phyloP scores from a whole-genome alignment of 2,888 invertebrate species.

The Yponomeuta evonymella region DNA sequence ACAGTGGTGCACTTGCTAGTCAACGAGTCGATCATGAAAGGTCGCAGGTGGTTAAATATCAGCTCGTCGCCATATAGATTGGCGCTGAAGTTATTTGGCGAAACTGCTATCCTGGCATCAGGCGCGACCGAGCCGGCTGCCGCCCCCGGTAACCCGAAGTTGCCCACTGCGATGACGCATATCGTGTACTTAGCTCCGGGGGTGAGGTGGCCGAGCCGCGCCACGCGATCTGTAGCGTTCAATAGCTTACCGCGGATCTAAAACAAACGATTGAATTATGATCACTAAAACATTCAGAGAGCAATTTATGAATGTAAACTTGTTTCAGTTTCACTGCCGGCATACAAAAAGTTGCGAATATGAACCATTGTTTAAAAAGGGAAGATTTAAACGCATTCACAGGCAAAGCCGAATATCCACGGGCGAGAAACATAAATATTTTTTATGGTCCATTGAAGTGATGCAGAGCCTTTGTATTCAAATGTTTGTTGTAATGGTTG shows the following conservation, averaged over 20 bases:
- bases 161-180: slow-evolving; percentile 91
- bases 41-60: slow-evolving; percentile 59
- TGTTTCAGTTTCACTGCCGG: too few species aligned
- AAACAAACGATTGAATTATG: slow-evolving; percentile 20
- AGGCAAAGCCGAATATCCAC: slow-evolving; percentile 54
- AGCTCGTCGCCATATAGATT: slow-evolving; percentile 78
- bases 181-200: slow-evolving; percentile 89
- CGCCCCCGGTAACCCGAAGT: slow-evolving; percentile 67
- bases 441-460: slow-evolving; percentile 75
- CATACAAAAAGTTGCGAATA: slow-evolving; percentile 36
- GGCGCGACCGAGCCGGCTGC: slow-evolving; percentile 56
- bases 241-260: slow-evolving; percentile 86
- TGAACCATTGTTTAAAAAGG: slow-evolving; percentile 48
- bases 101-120: slow-evolving; percentile 69
- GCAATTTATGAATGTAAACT: not conserved
- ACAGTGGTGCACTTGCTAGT: slow-evolving; percentile 87
- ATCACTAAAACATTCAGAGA: not conserved
- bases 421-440: slow-evolving; percentile 70
- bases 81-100: slow-evolving; percentile 52
- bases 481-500: slow-evolving; percentile 68
- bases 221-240: slow-evolving; percentile 83
- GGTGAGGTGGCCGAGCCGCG: slow-evolving; percentile 83
- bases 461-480: slow-evolving; percentile 73
- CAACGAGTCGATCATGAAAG: slow-evolving; percentile 79
- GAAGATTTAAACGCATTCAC: slow-evolving; percentile 64